These are phyloP conservation scores for Euphonia xanthogaster DNA, from an alignment of 2,797 vertebrate species.

Conservation along the genomic window DNA sequence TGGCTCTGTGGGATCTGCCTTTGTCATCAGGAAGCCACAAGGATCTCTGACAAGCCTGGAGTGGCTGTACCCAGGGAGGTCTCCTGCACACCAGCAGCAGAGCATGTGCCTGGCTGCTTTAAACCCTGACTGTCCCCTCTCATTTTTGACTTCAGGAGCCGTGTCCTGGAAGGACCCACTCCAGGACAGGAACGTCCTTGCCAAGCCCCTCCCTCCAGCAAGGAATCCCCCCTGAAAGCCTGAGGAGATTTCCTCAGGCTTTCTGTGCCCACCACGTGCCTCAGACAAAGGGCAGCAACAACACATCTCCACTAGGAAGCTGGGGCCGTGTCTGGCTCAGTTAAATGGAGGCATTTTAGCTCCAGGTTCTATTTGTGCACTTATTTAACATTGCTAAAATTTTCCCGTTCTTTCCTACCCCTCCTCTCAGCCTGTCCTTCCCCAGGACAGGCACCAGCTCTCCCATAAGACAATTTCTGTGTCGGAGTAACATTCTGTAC, in stretches of 20 bases:
- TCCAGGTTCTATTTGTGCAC: background rate
- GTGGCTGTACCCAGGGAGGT: background rate
- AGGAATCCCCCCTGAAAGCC: background rate
- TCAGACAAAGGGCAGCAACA: background rate
- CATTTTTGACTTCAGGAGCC: background rate
- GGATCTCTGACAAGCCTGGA: background rate
- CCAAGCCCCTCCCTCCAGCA: background rate
- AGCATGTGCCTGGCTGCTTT: background rate
- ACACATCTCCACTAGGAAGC: background rate
- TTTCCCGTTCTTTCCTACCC: background rate
- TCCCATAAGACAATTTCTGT: background rate
- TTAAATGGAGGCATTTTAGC: background rate
- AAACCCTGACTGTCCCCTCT: background rate
- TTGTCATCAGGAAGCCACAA: background rate
- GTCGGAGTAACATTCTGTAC: background rate
- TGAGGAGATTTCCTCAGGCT: background rate
- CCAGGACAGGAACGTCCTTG: background rate
- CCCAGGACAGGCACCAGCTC: background rate
- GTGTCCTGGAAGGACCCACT: background rate
- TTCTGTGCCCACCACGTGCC: accelerated
- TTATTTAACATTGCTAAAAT: background rate
- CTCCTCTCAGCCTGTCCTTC: background rate
- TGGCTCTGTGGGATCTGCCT: background rate
- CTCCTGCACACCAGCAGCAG: background rate
- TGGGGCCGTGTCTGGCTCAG: accelerated